Evolutionary conservation across 2,888 invertebrate species (phyloP).

Genomic region (Scaptomyza cyrtandrae): DNA sequence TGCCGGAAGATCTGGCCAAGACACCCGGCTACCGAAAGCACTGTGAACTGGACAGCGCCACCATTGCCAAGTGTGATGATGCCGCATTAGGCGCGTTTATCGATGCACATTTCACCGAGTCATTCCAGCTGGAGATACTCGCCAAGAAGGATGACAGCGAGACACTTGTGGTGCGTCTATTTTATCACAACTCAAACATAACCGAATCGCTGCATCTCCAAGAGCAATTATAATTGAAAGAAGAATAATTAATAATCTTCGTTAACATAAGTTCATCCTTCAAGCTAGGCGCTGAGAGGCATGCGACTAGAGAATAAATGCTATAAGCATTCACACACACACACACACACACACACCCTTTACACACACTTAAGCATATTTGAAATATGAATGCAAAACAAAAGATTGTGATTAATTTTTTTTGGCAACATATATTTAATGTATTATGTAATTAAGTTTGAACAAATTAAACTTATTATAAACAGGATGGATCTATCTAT

Average conservation of each 20-base stretch:
- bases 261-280: conserved; percentile 16
- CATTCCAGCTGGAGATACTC: conserved; percentile 83
- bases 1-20: conserved; percentile 87
- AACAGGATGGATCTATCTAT: conserved; percentile 12
- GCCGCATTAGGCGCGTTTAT: conserved; percentile 88
- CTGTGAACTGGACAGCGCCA: conserved; percentile 86
- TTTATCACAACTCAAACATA: conserved; percentile 82
- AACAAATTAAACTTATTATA: conserved; percentile 64
- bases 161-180: conserved; percentile 75
- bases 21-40: conserved; percentile 87
- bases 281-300: conserved; percentile 38
- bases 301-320: conserved; percentile 21
- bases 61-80: conserved; percentile 86
- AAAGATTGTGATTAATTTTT: conserved; percentile 70
- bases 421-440: conserved; percentile 56
- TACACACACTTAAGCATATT: conserved; percentile 48
- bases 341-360: conserved; percentile 12
- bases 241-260: conserved; percentile 4
- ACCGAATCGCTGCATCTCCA: conserved; percentile 72
- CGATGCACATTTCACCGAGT: conserved; percentile 87
- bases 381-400: conserved; percentile 57
- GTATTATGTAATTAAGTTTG: conserved; percentile 70
- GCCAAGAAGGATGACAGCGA: conserved; percentile 63
- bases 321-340: conserved; percentile 33
- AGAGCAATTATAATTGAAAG: conserved; percentile 45